These are phyloP conservation scores for Poicephalus gulielmi DNA, from an alignment of 2,113 vertebrate species.

Conservation along the genomic window DNA sequence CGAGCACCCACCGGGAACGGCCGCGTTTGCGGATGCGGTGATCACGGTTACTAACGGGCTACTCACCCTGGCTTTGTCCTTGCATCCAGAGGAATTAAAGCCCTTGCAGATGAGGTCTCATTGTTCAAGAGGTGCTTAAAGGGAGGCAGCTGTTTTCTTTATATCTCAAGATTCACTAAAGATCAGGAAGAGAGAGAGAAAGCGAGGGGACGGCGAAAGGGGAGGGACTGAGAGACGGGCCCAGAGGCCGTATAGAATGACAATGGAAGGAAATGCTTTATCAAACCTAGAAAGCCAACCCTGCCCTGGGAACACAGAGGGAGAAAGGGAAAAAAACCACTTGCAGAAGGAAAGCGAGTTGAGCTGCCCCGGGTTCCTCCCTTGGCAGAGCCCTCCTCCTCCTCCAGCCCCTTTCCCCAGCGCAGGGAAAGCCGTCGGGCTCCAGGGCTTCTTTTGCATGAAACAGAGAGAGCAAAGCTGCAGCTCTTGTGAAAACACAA, in stretches of 20 bases:
- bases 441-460: background rate
- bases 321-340: background rate
- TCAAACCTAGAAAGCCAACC: constrained; percentile 71
- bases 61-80: constrained; percentile 69
- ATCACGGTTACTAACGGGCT: background rate
- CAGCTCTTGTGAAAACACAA: background rate
- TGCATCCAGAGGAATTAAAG: constrained; percentile 66
- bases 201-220: constrained; percentile 48
- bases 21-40: background rate
- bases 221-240: constrained; percentile 61
- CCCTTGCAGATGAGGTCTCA: constrained; percentile 43
- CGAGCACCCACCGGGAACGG: background rate
- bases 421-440: background rate
- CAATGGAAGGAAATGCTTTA: constrained; percentile 76
- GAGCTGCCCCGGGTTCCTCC: constrained; percentile 18
- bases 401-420: constrained; percentile 10
- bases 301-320: constrained; percentile 61
- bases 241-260: constrained; percentile 70
- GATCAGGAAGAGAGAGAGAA: constrained; percentile 54
- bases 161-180: constrained; percentile 60
- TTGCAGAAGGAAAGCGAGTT: constrained; percentile 31
- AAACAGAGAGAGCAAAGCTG: background rate
- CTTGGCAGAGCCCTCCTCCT: constrained; percentile 11
- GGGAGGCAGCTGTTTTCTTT: constrained; percentile 61
- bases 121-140: background rate